Conservation (phyloP, 2,797 vertebrate genomes). For the Crossoptilon crossoptilon region DNA sequence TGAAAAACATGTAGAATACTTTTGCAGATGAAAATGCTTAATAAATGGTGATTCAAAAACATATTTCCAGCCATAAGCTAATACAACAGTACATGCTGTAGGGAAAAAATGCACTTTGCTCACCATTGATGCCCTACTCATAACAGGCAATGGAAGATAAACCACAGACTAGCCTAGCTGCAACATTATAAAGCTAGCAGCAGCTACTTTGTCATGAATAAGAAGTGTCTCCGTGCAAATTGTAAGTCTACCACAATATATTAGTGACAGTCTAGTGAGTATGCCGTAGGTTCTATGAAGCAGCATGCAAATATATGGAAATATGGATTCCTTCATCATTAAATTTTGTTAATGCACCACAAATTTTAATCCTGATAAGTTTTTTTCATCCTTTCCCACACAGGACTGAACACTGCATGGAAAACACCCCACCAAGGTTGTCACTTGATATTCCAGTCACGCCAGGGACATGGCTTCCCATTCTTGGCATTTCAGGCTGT, state of each 20-base stretch:
- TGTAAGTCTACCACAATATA: slow-evolving; percentile 48
- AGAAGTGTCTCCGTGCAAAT: slow-evolving; percentile 20
- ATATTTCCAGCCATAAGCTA: background rate
- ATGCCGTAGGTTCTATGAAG: slow-evolving; percentile 11
- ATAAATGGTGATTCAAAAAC: background rate
- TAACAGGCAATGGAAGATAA: background rate
- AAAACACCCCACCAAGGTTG: background rate
- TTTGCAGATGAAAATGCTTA: background rate
- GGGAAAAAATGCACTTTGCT: background rate
- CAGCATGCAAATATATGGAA: slow-evolving; percentile 47
- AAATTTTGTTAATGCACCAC: slow-evolving; percentile 25
- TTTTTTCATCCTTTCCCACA: slow-evolving; percentile 34
- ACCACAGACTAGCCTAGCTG: background rate
- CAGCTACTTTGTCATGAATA: background rate
- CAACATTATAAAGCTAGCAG: background rate
- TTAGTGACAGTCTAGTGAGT: slow-evolving; percentile 59
- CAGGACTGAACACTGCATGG: background rate
- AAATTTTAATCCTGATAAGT: slow-evolving; percentile 31
- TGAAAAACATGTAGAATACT: background rate
- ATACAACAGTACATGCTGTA: background rate
- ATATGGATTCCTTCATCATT: slow-evolving; percentile 20
- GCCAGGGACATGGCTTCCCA: slow-evolving; percentile 46
- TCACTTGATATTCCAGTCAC: slow-evolving; percentile 74
- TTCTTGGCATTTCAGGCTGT: slow-evolving; percentile 69
- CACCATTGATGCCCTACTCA: background rate